Percentiles rank a stretch among this genome's conserved stretches.
Evolutionary conservation across 1,140 invertebrate genomes (phyloP).

Genomic region (Nilaparvata lugens): DNA sequence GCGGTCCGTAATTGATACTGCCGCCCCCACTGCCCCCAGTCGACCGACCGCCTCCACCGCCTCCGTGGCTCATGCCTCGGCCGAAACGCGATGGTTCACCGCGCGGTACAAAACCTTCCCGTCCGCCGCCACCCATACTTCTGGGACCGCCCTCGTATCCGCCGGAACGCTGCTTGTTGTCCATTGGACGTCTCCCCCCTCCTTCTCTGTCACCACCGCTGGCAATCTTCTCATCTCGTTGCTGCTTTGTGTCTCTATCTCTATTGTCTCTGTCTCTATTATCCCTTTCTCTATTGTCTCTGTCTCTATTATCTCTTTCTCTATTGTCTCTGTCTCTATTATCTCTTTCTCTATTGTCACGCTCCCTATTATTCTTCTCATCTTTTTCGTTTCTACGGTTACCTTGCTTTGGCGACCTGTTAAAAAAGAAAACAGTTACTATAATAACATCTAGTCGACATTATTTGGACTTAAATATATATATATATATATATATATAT

Average conservation of each 20-base stretch:
- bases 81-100: constrained; percentile 14
- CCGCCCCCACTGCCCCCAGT: constrained; percentile 2
- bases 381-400: constrained; percentile 46
- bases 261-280: constrained; percentile 31
- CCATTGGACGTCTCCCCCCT: constrained; percentile 1
- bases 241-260: not conserved
- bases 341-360: constrained; percentile 2
- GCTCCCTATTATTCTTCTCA: constrained; percentile 42
- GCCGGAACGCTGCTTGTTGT: not conserved
- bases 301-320: not conserved
- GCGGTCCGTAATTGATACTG: constrained; percentile 17
- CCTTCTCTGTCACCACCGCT: constrained; percentile 9
- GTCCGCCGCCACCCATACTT: constrained; percentile 10
- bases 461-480: too few species aligned
- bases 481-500: too few species aligned
- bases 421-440: constrained; percentile 3
- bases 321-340: constrained; percentile 1
- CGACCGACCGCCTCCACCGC: not conserved
- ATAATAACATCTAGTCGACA: too few species aligned
- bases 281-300: constrained; percentile 37
- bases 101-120: constrained; percentile 9
- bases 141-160: constrained; percentile 11
- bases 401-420: constrained; percentile 26
- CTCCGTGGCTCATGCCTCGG: not conserved
- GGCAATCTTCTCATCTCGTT: not conserved